A percentile compares a stretch with the other conserved stretches of the same genome.
Conservation (phyloP, 2,113 vertebrate species). For the Bolborhynchus lineola region DNA sequence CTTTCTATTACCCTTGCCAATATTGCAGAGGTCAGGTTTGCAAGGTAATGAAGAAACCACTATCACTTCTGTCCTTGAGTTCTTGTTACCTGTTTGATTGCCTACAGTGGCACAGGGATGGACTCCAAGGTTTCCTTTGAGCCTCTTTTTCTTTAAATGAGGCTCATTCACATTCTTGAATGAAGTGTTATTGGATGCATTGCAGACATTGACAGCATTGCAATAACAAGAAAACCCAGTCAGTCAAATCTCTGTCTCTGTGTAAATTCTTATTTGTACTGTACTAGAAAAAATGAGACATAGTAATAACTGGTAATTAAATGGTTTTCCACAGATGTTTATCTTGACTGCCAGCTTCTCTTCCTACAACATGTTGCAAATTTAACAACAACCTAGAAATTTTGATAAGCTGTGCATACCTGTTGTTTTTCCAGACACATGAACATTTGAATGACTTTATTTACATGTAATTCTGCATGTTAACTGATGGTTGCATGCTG, state of each 20-base stretch:
- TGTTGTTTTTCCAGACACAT: conserved; percentile 3
- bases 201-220: neutral
- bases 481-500: conserved; percentile 37
- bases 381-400: neutral
- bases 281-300: neutral
- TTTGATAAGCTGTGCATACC: neutral
- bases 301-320: neutral
- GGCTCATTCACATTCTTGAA: neutral
- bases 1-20: neutral
- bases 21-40: neutral
- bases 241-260: neutral
- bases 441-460: conserved; percentile 43
- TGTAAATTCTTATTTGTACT: neutral
- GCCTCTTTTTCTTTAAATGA: neutral
- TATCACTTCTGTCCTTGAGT: neutral
- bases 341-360: neutral
- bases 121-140: neutral
- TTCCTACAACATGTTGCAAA: neutral
- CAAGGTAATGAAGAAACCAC: neutral
- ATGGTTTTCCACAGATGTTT: neutral
- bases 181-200: neutral
- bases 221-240: neutral
- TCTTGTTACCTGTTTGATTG: neutral
- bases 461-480: conserved; percentile 63
- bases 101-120: neutral